Percentiles rank a stretch among this genome's conserved stretches.
Evolutionary conservation across 2,797 vertebrate genomes (phyloP).

Genomic region (Micrastur ruficollis): DNA sequence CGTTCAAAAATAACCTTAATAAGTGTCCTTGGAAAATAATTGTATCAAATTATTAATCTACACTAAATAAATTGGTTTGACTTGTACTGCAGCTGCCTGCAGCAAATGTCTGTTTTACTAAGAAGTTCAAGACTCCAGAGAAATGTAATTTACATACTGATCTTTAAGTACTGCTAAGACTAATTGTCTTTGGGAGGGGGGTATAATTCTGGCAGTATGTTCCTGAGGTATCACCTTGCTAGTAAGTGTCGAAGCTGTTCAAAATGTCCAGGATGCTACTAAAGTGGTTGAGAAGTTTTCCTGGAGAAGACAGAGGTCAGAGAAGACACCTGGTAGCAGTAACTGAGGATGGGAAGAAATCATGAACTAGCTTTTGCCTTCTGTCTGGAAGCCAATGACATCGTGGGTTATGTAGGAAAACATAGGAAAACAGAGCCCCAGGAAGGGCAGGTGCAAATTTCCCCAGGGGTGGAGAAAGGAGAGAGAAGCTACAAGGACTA

Average conservation of each 20-base stretch:
- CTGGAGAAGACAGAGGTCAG: neutral
- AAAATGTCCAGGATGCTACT: neutral
- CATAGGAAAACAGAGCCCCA: neutral
- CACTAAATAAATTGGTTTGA: conserved; percentile 41
- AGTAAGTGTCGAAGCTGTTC: neutral
- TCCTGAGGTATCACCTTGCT: neutral
- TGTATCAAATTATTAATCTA: conserved; percentile 45
- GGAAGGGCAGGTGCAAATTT: neutral
- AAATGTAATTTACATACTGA: neutral
- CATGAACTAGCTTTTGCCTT: neutral
- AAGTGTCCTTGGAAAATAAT: conserved; percentile 21
- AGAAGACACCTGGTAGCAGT: neutral
- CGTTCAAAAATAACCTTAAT: neutral
- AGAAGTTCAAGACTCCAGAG: neutral
- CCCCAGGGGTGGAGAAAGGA: neutral
- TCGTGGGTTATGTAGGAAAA: neutral
- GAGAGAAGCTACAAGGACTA: neutral
- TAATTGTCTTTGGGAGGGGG: neutral
- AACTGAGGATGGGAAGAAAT: neutral
- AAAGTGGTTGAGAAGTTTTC: neutral
- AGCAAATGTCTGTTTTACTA: conserved; percentile 9
- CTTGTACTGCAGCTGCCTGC: conserved; percentile 8
- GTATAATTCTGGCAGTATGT: neutral
- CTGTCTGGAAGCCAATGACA: neutral
- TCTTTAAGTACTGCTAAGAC: conserved; percentile 6